Evolutionary conservation across 2,888 invertebrate genomes (phyloP).

Genomic region (Muscina levida): DNA sequence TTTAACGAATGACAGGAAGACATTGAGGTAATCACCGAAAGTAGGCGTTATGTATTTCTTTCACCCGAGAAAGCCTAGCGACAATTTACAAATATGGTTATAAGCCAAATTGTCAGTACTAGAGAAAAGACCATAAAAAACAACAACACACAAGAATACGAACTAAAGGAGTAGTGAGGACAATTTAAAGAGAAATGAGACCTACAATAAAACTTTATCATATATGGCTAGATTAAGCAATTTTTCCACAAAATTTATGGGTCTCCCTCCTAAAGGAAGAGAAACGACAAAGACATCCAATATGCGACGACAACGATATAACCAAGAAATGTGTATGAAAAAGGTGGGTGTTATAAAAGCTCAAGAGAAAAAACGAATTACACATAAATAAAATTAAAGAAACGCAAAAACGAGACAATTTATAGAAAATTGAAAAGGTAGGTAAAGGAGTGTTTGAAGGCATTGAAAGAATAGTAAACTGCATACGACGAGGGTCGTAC

Average conservation of each 20-base stretch:
- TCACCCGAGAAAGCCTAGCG: neutral
- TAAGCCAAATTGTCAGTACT: conserved; percentile 22
- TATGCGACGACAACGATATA: neutral
- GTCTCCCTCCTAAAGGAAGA: conserved; percentile 28
- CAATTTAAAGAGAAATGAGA: conserved; percentile 1
- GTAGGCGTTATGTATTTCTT: conserved; percentile 30
- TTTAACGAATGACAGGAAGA: too few relatives aligned
- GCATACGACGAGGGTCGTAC: neutral
- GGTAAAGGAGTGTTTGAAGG: neutral
- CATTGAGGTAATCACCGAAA: neutral
- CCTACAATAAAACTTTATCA: conserved; percentile 24
- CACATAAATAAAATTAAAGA: conserved; percentile 28
- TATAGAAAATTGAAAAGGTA: neutral
- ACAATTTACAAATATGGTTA: conserved; percentile 9
- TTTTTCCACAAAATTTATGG: conserved; percentile 28
- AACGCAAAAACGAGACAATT: too few relatives aligned
- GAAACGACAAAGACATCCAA: neutral
- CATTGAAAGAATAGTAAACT: neutral
- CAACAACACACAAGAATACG: too few relatives aligned
- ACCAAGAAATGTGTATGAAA: neutral
- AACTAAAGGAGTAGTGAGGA: too few relatives aligned
- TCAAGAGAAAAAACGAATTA: neutral
- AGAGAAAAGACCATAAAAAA: too few relatives aligned
- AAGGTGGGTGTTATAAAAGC: conserved; percentile 25
- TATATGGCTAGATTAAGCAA: conserved; percentile 47